phyloP scores from a whole-genome alignment of 2,113 vertebrate species.

The Mormyrus iriodes region DNA sequence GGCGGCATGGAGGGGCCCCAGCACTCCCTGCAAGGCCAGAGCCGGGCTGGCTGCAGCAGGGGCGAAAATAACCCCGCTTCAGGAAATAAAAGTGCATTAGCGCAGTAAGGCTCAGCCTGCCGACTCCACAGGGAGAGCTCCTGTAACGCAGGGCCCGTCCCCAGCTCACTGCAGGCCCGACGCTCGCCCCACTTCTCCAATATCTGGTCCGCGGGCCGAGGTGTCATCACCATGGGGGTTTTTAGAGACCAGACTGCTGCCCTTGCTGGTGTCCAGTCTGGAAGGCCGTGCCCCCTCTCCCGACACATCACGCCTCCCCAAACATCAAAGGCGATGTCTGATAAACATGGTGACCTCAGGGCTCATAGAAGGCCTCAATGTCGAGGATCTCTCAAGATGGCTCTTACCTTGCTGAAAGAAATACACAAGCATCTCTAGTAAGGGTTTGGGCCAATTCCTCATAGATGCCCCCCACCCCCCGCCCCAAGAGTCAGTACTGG shows the following conservation, averaged over 20 bases:
- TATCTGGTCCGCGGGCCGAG: background rate
- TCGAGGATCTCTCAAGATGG: background rate
- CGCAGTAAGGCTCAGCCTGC: background rate
- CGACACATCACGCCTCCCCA: background rate
- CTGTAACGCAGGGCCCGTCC: background rate
- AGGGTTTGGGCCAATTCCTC: background rate
- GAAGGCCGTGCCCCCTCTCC: background rate
- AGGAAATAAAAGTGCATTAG: slow-evolving; percentile 20
- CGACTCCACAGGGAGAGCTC: background rate
- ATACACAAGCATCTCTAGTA: background rate
- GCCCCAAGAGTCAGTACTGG: background rate
- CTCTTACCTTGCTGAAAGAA: background rate
- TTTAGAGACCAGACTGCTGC: background rate
- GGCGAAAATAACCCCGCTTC: background rate
- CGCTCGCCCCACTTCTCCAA: background rate
- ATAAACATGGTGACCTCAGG: background rate
- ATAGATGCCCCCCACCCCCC: background rate
- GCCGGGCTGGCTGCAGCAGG: background rate
- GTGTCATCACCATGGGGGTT: background rate
- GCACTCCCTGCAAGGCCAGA: background rate
- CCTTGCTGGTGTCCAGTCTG: background rate
- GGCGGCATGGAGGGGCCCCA: background rate
- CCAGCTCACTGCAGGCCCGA: background rate
- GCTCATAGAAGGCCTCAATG: background rate
- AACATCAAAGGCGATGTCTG: background rate